A percentile compares a stretch with the other conserved stretches of the same genome.
Evolutionary conservation across 2,888 invertebrate species (phyloP).

Genomic region (Cheilosia grossa): DNA sequence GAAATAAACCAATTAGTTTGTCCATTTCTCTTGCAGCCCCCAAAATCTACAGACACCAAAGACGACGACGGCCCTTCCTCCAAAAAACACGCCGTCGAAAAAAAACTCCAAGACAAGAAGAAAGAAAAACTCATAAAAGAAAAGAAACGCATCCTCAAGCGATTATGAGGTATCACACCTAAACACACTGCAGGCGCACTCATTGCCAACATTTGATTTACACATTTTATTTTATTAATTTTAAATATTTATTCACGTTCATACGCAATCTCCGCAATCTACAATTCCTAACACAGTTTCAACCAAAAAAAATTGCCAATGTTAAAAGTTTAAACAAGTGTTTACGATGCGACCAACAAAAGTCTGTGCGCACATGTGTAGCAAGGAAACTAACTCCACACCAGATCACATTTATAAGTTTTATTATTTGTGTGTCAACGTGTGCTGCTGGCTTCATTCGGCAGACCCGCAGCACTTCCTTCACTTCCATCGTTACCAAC

Average conservation of each 20-base stretch:
- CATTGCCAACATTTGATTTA: constrained; percentile 68
- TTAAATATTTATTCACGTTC: constrained; percentile 73
- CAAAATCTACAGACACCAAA: constrained; percentile 83
- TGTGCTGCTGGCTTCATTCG: background rate
- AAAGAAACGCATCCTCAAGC: constrained; percentile 92
- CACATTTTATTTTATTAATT: constrained; percentile 71
- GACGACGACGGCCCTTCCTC: constrained; percentile 89
- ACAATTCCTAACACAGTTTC: constrained; percentile 68
- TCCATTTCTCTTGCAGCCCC: constrained; percentile 82
- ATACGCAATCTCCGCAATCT: constrained; percentile 61
- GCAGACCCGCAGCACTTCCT: background rate
- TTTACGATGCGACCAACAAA: background rate
- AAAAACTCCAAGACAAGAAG: constrained; percentile 89
- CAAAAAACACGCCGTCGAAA: constrained; percentile 93
- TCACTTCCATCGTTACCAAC: too few relatives aligned
- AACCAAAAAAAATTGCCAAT: constrained; percentile 58
- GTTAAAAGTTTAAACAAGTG: constrained; percentile 23
- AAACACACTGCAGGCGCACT: constrained; percentile 56
- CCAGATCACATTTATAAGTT: constrained; percentile 67
- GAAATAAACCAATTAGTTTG: constrained; percentile 3
- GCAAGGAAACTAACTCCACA: background rate
- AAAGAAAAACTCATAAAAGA: constrained; percentile 89
- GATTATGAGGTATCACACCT: constrained; percentile 87
- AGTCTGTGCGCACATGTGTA: background rate
- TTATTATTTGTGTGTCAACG: constrained; percentile 67